Percentiles rank a stretch among this genome's conserved stretches.
These are phyloP conservation scores for Stictonetta naevosa DNA, from an alignment of 2,113 vertebrate species.

Conservation along the genomic window DNA sequence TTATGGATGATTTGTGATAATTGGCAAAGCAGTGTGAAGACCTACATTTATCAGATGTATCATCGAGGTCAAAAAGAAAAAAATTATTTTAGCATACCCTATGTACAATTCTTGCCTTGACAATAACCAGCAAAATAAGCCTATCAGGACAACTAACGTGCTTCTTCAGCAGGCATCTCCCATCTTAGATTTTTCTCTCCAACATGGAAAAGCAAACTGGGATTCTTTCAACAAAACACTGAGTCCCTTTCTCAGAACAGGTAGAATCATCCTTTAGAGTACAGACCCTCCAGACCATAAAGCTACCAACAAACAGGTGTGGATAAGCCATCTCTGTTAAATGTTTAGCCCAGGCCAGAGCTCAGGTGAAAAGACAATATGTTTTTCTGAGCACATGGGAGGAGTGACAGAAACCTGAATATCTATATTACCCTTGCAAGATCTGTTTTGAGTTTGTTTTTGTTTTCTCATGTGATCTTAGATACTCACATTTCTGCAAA, in stretches of 20 bases:
- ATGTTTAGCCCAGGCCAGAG: not conserved
- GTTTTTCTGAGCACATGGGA: not conserved
- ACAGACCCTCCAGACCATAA: not conserved
- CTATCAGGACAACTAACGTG: not conserved
- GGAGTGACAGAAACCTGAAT: not conserved
- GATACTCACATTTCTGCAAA: not conserved
- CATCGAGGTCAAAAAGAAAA: not conserved
- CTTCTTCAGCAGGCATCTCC: not conserved
- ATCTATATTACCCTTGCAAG: not conserved
- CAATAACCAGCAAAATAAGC: not conserved
- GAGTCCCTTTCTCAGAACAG: not conserved
- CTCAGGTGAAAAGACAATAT: not conserved
- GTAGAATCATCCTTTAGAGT: not conserved
- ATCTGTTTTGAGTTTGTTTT: not conserved
- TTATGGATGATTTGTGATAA: not conserved
- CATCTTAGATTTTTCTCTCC: not conserved
- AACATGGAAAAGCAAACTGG: not conserved
- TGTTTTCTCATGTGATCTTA: not conserved
- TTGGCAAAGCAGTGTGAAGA: not conserved
- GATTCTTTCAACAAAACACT: accelerated
- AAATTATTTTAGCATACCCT: not conserved
- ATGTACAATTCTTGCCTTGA: not conserved
- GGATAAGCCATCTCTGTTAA: not conserved
- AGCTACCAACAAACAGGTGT: not conserved
- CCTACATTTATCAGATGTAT: not conserved